Evolutionary conservation across 2,888 invertebrate species (phyloP), one percentile per base, ranked within the genome.

Genomic region (Melikaiella ostensackeni): DNA sequence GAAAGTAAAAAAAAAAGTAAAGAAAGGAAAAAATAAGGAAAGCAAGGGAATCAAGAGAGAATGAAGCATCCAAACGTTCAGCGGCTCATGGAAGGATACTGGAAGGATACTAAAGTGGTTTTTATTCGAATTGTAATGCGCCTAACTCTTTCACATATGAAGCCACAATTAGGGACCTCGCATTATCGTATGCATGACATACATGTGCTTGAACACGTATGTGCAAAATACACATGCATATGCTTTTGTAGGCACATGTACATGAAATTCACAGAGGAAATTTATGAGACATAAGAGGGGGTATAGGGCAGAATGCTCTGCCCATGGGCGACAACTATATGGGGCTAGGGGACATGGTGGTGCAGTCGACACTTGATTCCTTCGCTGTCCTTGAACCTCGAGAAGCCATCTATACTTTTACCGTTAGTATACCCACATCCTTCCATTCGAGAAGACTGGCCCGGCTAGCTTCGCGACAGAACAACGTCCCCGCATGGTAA

Each of bases 401-500:
- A 79, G 81, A 78, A 80, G 81, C 79, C 78, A 80, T 77, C 78
- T 79, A 79, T 79, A 79, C 77, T 80, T 80, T 78, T 81, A 80
- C 81, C 81, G 81, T 81, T 81, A 81, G 80, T 80, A 80, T 80
- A 66, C 79, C 76, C 80, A 78, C 80, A 81, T 81, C 80, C 80
- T 81, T 81, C 79, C 77, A 77, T 80, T 50, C 70, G 70, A 33
- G n/a, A 50, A 70, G 70, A 70, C 50, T 70, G 30, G 30, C 70
- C 70, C 70, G 50, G 50, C 5, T 59, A 27, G 59, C 27, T 59
- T 59, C 59, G 30, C 70, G 70, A 70, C 70, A 70, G 50, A 70
- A 63, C 33, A 63, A 63, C 76, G 74, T 55, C 33, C 70, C 75
- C 38, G 77, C 64, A 76, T 79, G 79, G 78, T 78, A 63, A 63